phyloP scores from a whole-genome alignment of 2,888 invertebrate genomes.

The Tholera decimalis region DNA sequence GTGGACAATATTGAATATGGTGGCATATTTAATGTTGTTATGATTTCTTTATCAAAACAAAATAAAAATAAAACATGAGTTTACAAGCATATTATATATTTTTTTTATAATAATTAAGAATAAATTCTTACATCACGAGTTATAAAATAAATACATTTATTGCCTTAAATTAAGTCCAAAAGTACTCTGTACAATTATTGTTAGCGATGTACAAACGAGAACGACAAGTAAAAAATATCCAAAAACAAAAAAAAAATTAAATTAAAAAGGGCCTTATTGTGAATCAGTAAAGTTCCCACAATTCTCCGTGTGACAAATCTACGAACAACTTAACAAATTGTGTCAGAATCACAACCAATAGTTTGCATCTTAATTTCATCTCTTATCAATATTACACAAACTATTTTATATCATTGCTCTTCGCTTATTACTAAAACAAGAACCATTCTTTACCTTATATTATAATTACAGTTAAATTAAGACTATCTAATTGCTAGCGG shows the following conservation, averaged over 20 bases:
- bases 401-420: constrained; percentile 91
- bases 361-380: constrained; percentile 91
- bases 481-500: constrained; percentile 90
- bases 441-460: constrained; percentile 90
- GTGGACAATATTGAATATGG: too few relatives aligned
- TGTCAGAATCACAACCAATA: constrained; percentile 91
- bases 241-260: constrained; percentile 82
- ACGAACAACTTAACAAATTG: constrained; percentile 91
- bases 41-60: not conserved
- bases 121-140: constrained; percentile 92
- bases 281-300: constrained; percentile 84
- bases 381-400: constrained; percentile 91
- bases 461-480: constrained; percentile 91
- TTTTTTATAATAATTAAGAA: constrained; percentile 91
- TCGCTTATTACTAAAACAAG: constrained; percentile 90
- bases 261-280: constrained; percentile 84
- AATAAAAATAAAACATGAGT: constrained; percentile 83
- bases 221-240: constrained; percentile 88
- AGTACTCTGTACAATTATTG: constrained; percentile 91
- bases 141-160: constrained; percentile 92
- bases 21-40: too few relatives aligned
- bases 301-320: constrained; percentile 84
- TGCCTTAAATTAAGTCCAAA: constrained; percentile 92
- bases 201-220: constrained; percentile 91
- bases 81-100: constrained; percentile 91